Conservation (phyloP, 2,797 vertebrate genomes). For the Tapera naevia region DNA sequence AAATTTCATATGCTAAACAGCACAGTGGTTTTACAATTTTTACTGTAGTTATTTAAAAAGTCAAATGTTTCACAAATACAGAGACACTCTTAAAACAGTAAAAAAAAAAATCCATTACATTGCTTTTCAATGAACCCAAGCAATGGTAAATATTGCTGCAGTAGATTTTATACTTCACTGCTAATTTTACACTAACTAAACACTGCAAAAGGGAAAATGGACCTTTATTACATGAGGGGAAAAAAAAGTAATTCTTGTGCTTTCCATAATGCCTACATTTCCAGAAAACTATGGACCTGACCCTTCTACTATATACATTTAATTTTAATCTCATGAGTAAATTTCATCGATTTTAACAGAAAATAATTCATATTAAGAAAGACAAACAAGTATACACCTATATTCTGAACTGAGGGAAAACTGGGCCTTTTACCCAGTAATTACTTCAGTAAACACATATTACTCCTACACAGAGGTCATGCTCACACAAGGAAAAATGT, state of each 20-base stretch:
- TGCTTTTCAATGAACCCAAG: slow-evolving; percentile 26
- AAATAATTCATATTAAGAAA: background rate
- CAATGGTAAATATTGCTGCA: slow-evolving; percentile 13
- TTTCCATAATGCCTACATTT: background rate
- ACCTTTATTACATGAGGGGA: background rate
- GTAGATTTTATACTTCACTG: slow-evolving; percentile 18
- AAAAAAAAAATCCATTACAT: background rate
- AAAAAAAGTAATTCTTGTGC: background rate
- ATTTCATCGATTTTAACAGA: background rate
- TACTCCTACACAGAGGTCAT: background rate
- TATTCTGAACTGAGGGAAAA: background rate
- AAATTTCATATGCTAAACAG: slow-evolving; percentile 5
- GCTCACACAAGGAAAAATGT: background rate
- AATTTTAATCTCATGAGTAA: background rate
- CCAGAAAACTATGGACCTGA: background rate
- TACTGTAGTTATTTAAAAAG: slow-evolving; percentile 36
- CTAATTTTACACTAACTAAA: slow-evolving; percentile 52
- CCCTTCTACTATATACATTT: background rate
- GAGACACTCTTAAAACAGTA: background rate
- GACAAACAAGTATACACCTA: background rate
- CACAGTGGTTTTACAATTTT: background rate
- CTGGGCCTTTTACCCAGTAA: background rate
- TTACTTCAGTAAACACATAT: background rate
- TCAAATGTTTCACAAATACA: slow-evolving; percentile 34
- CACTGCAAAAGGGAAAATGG: background rate